A percentile compares a stretch with the other conserved stretches of the same genome.
These are phyloP conservation scores for Coreoperca whiteheadi DNA, from an alignment of 2,113 vertebrate genomes.

Conservation along the genomic window DNA sequence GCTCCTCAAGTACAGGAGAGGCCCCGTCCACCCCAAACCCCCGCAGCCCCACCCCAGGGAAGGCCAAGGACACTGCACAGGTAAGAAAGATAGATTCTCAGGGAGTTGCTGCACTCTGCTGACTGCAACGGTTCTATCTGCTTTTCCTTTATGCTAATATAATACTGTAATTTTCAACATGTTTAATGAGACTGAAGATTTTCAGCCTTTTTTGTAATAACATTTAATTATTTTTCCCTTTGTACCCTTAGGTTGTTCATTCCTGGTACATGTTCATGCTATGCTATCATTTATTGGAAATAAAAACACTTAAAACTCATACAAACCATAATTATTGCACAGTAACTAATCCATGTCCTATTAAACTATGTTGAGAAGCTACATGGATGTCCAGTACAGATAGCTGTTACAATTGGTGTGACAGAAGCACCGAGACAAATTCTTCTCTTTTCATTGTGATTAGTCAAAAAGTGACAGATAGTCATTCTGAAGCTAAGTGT, in stretches of 20 bases:
- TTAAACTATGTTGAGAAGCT: not conserved
- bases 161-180: not conserved
- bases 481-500: not conserved
- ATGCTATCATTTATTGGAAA: not conserved
- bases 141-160: not conserved
- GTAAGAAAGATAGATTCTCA: constrained; percentile 66
- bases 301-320: not conserved
- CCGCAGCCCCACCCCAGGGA: constrained; percentile 82
- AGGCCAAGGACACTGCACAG: constrained; percentile 84
- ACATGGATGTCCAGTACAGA: not conserved
- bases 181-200: not conserved
- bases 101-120: constrained; percentile 6
- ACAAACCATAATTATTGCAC: not conserved
- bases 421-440: not conserved
- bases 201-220: not conserved
- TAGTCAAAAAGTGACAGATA: not conserved
- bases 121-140: not conserved
- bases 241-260: not conserved
- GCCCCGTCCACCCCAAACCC: constrained; percentile 83
- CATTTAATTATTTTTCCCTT: not conserved
- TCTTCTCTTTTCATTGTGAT: not conserved
- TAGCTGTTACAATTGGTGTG: not conserved
- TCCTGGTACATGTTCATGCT: not conserved
- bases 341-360: not conserved
- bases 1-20: constrained; percentile 84